phyloP scores from a whole-genome alignment of 2,113 vertebrate genomes.

The Tetraodon nigroviridis region DNA sequence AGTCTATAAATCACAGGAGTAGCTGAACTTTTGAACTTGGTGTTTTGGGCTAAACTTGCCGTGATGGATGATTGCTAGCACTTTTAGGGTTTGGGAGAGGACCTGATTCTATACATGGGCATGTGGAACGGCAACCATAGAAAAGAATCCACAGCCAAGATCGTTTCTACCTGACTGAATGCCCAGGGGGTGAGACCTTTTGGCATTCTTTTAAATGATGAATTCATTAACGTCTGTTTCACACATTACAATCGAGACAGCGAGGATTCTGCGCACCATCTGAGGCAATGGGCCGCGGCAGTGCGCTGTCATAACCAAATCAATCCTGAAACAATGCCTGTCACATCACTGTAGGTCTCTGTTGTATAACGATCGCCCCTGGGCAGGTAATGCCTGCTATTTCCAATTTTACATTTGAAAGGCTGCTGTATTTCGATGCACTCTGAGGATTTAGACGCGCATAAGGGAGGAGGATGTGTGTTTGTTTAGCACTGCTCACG shows the following conservation, averaged over 20 bases:
- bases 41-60: neutral
- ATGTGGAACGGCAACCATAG: neutral
- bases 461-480: slow-evolving; percentile 6
- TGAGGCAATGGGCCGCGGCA: slow-evolving; percentile 9
- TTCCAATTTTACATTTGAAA: slow-evolving; percentile 10
- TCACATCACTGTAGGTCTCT: slow-evolving; percentile 31
- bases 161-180: slow-evolving; percentile 13
- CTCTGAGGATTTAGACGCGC: neutral
- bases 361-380: slow-evolving; percentile 13
- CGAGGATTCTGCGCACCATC: neutral
- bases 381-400: slow-evolving; percentile 13
- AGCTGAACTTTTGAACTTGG: slow-evolving; percentile 2
- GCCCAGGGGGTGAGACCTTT: neutral
- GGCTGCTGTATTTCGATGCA: slow-evolving; percentile 3
- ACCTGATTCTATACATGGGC: neutral
- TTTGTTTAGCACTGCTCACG: neutral
- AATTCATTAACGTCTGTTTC: slow-evolving; percentile 23
- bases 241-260: neutral
- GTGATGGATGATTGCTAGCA: neutral
- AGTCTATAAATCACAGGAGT: slow-evolving; percentile 1
- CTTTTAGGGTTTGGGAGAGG: neutral
- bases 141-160: neutral
- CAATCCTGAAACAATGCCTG: slow-evolving; percentile 15
- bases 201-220: slow-evolving; percentile 23
- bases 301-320: slow-evolving; percentile 8